phyloP scores from a whole-genome alignment of 1,140 invertebrate species.

The Paramacrobiotus metropolitanus region DNA sequence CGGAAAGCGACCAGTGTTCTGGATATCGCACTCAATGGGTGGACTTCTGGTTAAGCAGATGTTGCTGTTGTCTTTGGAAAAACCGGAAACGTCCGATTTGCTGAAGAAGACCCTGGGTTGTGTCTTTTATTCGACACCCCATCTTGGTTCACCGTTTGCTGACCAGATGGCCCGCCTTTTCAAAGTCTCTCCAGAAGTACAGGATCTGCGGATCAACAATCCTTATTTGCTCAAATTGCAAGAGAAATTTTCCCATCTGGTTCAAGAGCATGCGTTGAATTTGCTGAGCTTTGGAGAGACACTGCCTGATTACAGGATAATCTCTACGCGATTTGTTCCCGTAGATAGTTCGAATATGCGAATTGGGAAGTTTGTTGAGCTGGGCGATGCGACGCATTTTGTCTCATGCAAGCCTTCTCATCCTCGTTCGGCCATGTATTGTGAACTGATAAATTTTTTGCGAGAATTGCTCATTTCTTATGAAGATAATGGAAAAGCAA shows the following conservation, averaged over 20 bases:
- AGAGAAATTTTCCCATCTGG: not conserved
- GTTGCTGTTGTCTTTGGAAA: not conserved
- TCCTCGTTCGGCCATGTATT: not conserved
- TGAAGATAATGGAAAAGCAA: no score
- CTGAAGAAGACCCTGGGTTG: not conserved
- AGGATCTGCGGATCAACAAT: not conserved
- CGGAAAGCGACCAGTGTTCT: not conserved
- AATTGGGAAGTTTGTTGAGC: not conserved
- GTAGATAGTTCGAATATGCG: not conserved
- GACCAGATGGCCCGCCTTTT: not conserved
- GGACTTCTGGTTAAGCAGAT: slow-evolving; percentile 2
- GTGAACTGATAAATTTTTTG: not conserved
- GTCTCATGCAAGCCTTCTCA: not conserved
- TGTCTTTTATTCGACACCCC: slow-evolving; percentile 1
- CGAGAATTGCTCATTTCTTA: not conserved
- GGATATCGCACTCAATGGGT: not conserved
- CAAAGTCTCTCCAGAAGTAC: not conserved
- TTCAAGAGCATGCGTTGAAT: not conserved
- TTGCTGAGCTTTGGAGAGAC: not conserved
- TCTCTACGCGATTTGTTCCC: not conserved
- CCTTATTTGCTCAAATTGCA: not conserved
- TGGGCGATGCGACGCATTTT: not conserved
- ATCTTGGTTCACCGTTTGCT: not conserved
- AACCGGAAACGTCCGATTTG: not conserved
- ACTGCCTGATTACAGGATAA: not conserved